Percentiles rank a stretch among this genome's conserved stretches.
Conservation (phyloP, 37 sponge, comb jelly and placozoan species). For the Lycopodina hypogea region DNA sequence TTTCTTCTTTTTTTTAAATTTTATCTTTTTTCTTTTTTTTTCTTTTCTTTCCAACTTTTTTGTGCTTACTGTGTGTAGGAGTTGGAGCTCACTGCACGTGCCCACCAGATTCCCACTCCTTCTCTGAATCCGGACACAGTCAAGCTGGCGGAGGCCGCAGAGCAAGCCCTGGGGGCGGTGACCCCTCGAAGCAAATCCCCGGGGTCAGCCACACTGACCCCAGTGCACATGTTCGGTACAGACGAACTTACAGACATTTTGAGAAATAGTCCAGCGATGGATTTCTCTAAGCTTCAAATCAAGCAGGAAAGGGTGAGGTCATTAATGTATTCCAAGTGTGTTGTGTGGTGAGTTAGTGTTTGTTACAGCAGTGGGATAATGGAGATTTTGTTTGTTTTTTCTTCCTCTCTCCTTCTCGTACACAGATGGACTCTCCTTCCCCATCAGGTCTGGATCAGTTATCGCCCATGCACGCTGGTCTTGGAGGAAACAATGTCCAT, state of each 20-base stretch:
- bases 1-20: too few species aligned
- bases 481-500: background rate
- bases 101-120: conserved; percentile 80
- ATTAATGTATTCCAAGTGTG: too few species aligned
- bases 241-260: conserved; percentile 49
- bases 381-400: background rate
- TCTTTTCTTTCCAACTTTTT: too few species aligned
- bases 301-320: conserved; percentile 51
- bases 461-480: conserved; percentile 3
- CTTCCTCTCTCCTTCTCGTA: background rate
- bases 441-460: background rate
- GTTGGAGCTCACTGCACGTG: conserved; percentile 76
- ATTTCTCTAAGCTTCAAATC: conserved; percentile 62
- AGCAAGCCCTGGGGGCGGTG: conserved; percentile 50
- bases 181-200: conserved; percentile 48
- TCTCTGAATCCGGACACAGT: conserved; percentile 77
- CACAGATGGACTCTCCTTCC: conserved; percentile 27
- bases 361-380: background rate
- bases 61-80: conserved; percentile 36
- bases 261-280: conserved; percentile 60
- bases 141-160: conserved; percentile 70
- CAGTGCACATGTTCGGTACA: conserved; percentile 14
- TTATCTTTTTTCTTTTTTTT: too few species aligned
- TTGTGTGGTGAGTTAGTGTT: too few species aligned
- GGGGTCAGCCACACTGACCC: conserved; percentile 20